Evolutionary conservation across 1,140 invertebrate species (phyloP), one percentile per base, ranked within the genome.

Genomic region (Ostrea denselamellosa): DNA sequence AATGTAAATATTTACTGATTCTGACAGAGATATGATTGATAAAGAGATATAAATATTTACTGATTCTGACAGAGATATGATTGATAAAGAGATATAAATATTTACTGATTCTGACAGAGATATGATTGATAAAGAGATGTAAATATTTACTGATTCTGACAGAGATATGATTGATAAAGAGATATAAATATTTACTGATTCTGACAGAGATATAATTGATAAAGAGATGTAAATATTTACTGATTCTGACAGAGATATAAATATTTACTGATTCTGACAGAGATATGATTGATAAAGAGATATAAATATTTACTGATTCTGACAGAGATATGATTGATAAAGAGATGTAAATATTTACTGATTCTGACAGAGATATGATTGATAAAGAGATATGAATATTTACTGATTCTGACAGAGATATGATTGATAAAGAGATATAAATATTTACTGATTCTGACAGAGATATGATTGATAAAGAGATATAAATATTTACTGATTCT

Each of bases 11-110:
- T 83, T 83, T 12, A 53, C 19, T 44, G 34, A 44, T 44, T 44
- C 10, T 91, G 86, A 19, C 87, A 94, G 94, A 86, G 90, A 86
- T 93, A 94, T n/a, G n/a, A n/a, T n/a, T n/a, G n/a, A n/a, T 62
- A 62, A 17, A 62, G 34, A 19, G 17, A 81, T 81, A 1, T 51
- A 28, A 19, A 34, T 28, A 10, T 83, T 83, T 12, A 53, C 19
- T 44, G 34, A 44, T 44, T 44, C 10, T 91, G 86, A 19, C 87
- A 94, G 94, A 86, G 90, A 86, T 93, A 94, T n/a, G n/a, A n/a
- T n/a, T n/a, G n/a, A n/a, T 62, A 62, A 17, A 62, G 34, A 19
- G 17, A 81, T 81, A 1, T 51, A 28, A 19, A 34, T 28, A 10
- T 83, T 83, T 12, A 53, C 19, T 44, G 34, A 44, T 44, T 44